Base-by-base conservation (phyloP, 2,888 invertebrate genomes). In the Cyclophora punctaria region DNA sequence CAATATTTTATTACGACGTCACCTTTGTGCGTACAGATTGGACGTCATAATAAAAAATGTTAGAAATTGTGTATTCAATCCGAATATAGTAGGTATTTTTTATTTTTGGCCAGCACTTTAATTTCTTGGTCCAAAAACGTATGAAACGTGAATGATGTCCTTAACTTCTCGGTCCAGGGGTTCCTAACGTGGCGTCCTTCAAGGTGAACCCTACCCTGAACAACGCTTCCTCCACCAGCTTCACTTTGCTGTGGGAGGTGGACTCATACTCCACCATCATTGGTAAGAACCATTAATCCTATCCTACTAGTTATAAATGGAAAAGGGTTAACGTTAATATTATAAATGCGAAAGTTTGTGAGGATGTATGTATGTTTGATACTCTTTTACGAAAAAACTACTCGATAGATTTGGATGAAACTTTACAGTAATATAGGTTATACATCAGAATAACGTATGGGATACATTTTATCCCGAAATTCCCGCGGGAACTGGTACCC, bases 201-300 rank as follows among this genome's bases (percentile, higher is more conserved):
- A 93, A 93, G 71, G 91, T 91, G 58, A 90, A 90, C 56, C 81
- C 73, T 34, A 78, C 69, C 40, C 73, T 81, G 56, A 90, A 86
- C 65, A 88, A 77, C 48, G 80, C 75, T 2, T 89, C 78, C 0
- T 67, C 85, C 46, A 91, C 73, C 50, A 90, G 92, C 35, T 94
- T 93, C 70, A 93, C 92, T 4, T 86, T 96, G 3, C 92, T 95
- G 48, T 96, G 96, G 96, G 94, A 95, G 70, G 95, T 95, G 0
- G 95, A 96, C 69, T 95, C 95, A 50, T 93, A 95, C 74, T 92
- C 94, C 40, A 92, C 93, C 1, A 92, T 96, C 48, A 93, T 93
- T 63, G 95, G 96, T 82, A 91, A 92, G 69, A 20, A 20, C 20
- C 20, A 20, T 20, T 20, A 20, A 20, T 20, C 20, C 20, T 20